Percentiles rank a stretch among this genome's conserved stretches.
phyloP scores from a whole-genome alignment of 2,888 invertebrate species.

The Tipula unca region DNA sequence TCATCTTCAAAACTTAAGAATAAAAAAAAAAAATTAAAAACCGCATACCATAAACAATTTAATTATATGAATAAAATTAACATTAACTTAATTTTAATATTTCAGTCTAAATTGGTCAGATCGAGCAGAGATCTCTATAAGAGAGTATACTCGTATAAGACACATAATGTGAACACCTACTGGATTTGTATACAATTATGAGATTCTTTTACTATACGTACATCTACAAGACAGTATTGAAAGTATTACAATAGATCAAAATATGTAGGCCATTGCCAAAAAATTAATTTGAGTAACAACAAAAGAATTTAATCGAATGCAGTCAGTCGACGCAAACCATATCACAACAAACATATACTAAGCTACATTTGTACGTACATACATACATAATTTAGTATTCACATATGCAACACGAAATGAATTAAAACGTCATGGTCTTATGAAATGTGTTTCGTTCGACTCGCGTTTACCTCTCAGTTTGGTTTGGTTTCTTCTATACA shows the following conservation, averaged over 20 bases:
- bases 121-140: background rate
- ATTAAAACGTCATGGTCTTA: background rate
- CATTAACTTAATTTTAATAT: background rate
- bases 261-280: background rate
- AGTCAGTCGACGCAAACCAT: background rate
- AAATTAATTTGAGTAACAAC: too few relatives aligned
- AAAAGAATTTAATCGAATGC: background rate
- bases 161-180: background rate
- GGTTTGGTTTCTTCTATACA: background rate
- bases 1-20: background rate
- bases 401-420: background rate
- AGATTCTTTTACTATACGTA: background rate
- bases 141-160: background rate
- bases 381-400: background rate
- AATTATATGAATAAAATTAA: background rate
- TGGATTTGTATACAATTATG: too few relatives aligned
- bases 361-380: too few relatives aligned
- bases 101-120: background rate
- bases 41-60: background rate
- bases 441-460: background rate
- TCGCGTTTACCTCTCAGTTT: background rate
- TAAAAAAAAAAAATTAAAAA: background rate
- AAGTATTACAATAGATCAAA: too few relatives aligned
- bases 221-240: too few relatives aligned
- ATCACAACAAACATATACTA: background rate